These are phyloP conservation scores for Eretmochelys imbricata DNA, from an alignment of 2,113 vertebrate genomes.

Conservation along the genomic window DNA sequence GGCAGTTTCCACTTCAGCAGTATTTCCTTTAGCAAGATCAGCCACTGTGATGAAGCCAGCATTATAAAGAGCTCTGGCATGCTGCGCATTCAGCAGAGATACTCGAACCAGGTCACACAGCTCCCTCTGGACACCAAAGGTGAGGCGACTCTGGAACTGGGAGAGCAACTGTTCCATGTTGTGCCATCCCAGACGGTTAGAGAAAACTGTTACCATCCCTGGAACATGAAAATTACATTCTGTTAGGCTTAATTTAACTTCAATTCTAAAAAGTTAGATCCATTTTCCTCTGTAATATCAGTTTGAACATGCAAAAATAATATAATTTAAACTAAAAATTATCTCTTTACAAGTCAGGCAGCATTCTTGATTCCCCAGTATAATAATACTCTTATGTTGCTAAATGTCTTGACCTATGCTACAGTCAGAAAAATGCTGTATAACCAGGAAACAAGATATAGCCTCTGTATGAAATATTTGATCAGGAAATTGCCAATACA, in stretches of 20 bases:
- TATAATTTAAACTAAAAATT: neutral
- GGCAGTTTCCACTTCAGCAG: constrained; percentile 85
- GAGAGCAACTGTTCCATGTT: constrained; percentile 96
- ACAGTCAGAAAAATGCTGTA: neutral
- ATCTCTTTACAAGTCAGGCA: neutral
- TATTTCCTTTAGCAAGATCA: constrained; percentile 87
- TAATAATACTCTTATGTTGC: neutral
- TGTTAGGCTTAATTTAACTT: neutral
- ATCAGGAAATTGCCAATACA: neutral
- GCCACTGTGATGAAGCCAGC: constrained; percentile 90
- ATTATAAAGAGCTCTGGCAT: constrained; percentile 87
- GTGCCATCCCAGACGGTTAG: constrained; percentile 94
- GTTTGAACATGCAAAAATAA: neutral
- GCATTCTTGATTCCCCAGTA: neutral
- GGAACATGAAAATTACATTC: constrained; percentile 50
- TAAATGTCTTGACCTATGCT: neutral
- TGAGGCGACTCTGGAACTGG: constrained; percentile 95
- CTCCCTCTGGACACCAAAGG: constrained; percentile 94
- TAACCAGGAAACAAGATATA: neutral
- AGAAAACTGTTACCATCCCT: constrained; percentile 98
- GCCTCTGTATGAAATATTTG: neutral
- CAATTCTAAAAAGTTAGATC: neutral
- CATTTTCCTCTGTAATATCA: rapidly evolving
- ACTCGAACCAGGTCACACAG: constrained; percentile 95
- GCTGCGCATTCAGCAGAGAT: constrained; percentile 90